These are phyloP conservation scores for Lordiphosa fenestrarum DNA, from an alignment of 2,888 invertebrate species.

Conservation along the genomic window DNA sequence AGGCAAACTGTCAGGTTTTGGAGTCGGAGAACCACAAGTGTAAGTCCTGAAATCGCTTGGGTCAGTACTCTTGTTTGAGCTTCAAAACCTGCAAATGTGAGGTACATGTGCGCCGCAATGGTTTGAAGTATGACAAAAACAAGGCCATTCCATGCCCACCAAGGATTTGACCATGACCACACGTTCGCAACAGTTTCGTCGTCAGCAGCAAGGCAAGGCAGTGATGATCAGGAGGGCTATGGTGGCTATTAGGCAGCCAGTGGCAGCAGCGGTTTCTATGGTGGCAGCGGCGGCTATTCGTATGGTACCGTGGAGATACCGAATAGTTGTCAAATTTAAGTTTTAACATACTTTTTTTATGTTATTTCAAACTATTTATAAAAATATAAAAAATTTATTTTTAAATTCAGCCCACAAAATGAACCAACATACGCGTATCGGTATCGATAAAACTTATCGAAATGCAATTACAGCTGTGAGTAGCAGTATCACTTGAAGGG, in stretches of 20 bases:
- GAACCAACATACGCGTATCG: too few relatives aligned
- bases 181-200: conserved; percentile 93
- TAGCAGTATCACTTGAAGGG: too few relatives aligned
- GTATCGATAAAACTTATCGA: too few relatives aligned
- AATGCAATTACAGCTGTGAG: too few relatives aligned
- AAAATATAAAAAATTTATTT: too few relatives aligned
- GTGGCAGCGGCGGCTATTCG: conserved; percentile 81
- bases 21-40: conserved; percentile 98
- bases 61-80: conserved; percentile 96
- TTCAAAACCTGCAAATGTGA: conserved; percentile 98
- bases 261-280: conserved; percentile 79
- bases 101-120: conserved; percentile 95
- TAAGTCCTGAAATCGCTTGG: conserved; percentile 96
- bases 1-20: conserved; percentile 87
- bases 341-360: too few relatives aligned
- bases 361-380: too few relatives aligned
- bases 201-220: conserved; percentile 87
- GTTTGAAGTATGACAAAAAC: conserved; percentile 92
- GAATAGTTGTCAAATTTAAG: too few relatives aligned
- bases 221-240: conserved; percentile 84
- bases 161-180: conserved; percentile 98
- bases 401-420: too few relatives aligned
- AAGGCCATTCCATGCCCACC: conserved; percentile 95
- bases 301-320: conserved; percentile 65
- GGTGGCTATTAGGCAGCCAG: conserved; percentile 76